Percentiles rank a stretch among this genome's conserved stretches.
Conservation (phyloP, 2,797 vertebrate species). For the Emydoidea blandingii region DNA sequence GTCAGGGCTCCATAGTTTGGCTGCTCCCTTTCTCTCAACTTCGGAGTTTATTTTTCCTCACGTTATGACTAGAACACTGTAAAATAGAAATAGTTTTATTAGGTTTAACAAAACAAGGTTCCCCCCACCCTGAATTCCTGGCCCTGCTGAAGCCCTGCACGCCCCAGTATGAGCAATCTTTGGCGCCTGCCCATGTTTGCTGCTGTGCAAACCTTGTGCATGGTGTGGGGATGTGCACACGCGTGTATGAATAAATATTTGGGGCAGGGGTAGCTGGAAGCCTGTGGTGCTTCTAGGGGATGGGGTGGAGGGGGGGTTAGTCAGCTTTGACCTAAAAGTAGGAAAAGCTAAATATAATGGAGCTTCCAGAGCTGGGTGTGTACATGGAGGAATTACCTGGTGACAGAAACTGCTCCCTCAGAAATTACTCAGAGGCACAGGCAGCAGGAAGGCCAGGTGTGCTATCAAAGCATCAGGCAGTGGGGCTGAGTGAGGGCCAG, state of each 20-base stretch:
- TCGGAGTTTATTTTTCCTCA: not conserved
- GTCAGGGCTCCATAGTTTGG: not conserved
- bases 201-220: no score
- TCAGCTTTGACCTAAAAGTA: rapidly evolving
- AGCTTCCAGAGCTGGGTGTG: not conserved
- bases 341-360: rapidly evolving
- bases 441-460: not conserved
- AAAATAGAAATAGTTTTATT: not conserved
- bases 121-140: no score
- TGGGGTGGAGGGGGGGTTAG: rapidly evolving
- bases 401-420: no score
- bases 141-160: rapidly evolving
- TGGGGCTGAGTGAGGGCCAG: not conserved
- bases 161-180: not conserved
- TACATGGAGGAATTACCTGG: no score
- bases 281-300: not conserved
- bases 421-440: not conserved
- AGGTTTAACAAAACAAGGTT: not conserved
- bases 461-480: not conserved
- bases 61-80: not conserved
- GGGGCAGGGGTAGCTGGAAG: not conserved
- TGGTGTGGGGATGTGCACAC: not conserved
- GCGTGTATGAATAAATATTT: rapidly evolving
- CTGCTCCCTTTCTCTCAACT: not conserved
- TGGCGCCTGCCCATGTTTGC: no score